Evolutionary conservation across 1,140 invertebrate species (phyloP).

Genomic region (Bombyx mori): DNA sequence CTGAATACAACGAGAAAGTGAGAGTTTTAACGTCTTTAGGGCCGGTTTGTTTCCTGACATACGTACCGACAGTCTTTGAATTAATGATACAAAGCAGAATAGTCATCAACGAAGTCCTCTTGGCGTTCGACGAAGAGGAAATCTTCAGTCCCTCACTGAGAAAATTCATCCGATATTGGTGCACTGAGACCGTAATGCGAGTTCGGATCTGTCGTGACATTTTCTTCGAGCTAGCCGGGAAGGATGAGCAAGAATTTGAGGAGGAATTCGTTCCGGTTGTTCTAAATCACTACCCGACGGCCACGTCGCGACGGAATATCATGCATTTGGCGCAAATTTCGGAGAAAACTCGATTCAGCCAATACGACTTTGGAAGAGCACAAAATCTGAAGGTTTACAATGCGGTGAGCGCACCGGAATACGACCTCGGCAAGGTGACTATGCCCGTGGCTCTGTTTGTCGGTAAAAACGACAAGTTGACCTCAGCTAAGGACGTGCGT

Average conservation of each 20-base stretch:
- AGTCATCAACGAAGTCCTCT: not conserved
- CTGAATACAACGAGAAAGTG: slow-evolving; percentile 27
- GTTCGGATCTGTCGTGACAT: not conserved
- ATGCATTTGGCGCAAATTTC: slow-evolving; percentile 73
- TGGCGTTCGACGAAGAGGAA: slow-evolving; percentile 4
- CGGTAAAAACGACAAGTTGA: slow-evolving; percentile 71
- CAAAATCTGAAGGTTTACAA: slow-evolving; percentile 68
- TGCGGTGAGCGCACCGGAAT: slow-evolving; percentile 63
- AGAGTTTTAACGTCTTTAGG: slow-evolving; percentile 17
- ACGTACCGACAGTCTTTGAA: not conserved
- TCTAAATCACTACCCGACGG: slow-evolving; percentile 15
- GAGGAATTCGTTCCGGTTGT: slow-evolving; percentile 9
- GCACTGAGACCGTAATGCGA: not conserved
- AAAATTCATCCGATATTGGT: not conserved
- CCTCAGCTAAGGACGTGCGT: slow-evolving; percentile 3
- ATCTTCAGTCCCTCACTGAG: not conserved
- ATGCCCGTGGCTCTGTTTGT: slow-evolving; percentile 72
- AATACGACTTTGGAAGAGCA: slow-evolving; percentile 65
- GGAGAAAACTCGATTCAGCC: slow-evolving; percentile 41
- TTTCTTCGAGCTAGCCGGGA: slow-evolving; percentile 8
- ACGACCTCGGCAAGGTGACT: slow-evolving; percentile 68
- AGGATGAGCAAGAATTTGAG: slow-evolving; percentile 19
- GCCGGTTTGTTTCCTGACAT: slow-evolving; percentile 13
- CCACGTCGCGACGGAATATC: slow-evolving; percentile 75
- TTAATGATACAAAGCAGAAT: not conserved